Conservation (phyloP, 2,797 vertebrate species). For the Chelon labrosus region DNA sequence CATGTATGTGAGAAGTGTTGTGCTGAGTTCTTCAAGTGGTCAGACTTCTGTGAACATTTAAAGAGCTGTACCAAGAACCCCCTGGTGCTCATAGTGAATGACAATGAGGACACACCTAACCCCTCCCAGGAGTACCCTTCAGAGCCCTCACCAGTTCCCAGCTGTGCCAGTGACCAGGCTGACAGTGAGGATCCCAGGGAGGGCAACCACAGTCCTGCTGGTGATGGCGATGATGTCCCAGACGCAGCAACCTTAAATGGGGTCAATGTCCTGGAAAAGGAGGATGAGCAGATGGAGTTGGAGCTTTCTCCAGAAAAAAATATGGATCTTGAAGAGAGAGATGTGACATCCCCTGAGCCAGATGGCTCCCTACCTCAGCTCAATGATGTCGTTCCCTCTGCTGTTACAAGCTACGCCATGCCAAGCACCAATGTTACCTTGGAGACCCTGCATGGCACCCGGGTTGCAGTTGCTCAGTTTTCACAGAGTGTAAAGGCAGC, state of each 20-base stretch:
- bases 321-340: conserved; percentile 84
- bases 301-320: conserved; percentile 88
- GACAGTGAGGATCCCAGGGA: conserved; percentile 91
- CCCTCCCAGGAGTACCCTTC: conserved; percentile 87
- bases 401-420: conserved; percentile 89
- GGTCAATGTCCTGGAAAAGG: conserved; percentile 83
- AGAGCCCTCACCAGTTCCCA: conserved; percentile 90
- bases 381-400: conserved; percentile 84
- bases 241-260: conserved; percentile 82
- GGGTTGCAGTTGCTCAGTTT: conserved; percentile 98
- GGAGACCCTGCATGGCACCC: conserved; percentile 98
- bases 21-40: conserved; percentile 99
- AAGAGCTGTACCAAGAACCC: conserved; percentile 95
- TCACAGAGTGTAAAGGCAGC: conserved; percentile 89
- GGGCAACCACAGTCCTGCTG: conserved; percentile 83
- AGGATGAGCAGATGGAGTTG: conserved; percentile 96
- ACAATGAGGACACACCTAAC: conserved; percentile 91
- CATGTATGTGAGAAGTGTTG: conserved; percentile 97
- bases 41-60: conserved; percentile 97
- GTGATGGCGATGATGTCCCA: conserved; percentile 86
- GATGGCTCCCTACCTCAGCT: conserved; percentile 91
- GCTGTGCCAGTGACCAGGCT: conserved; percentile 91
- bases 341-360: conserved; percentile 84
- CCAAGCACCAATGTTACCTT: conserved; percentile 99
- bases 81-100: conserved; percentile 94